phyloP scores from a whole-genome alignment of 2,113 vertebrate genomes.

The Melanerpes formicivorus region DNA sequence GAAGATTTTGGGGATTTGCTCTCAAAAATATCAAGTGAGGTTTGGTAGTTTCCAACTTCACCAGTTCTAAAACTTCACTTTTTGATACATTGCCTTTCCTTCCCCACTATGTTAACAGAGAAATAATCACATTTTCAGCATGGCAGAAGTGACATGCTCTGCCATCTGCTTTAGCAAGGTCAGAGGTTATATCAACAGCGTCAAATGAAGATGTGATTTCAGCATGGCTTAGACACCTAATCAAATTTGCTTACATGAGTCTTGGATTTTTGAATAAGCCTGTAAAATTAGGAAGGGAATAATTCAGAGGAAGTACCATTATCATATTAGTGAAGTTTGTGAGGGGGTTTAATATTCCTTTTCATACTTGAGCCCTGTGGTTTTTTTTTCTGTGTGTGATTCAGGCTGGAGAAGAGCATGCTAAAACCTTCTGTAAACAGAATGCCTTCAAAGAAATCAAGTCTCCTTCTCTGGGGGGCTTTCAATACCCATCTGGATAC shows the following conservation, averaged over 20 bases:
- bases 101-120: background rate
- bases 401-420: background rate
- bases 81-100: background rate
- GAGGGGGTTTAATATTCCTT: background rate
- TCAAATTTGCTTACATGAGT: constrained; percentile 30
- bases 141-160: background rate
- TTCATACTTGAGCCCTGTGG: background rate
- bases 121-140: constrained; percentile 23
- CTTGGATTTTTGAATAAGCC: constrained; percentile 11
- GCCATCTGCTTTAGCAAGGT: constrained; percentile 25
- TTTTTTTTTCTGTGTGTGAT: background rate
- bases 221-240: constrained; percentile 25
- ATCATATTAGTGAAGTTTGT: background rate
- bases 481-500: too few species aligned
- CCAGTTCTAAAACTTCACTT: background rate
- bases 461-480: background rate
- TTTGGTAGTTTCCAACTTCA: background rate
- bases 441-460: background rate
- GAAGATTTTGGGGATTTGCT: background rate
- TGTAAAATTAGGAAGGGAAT: background rate
- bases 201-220: constrained; percentile 37
- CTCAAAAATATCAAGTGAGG: background rate
- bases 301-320: background rate
- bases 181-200: constrained; percentile 33
- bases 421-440: background rate